These are phyloP conservation scores for Papilio protenor DNA, from an alignment of 2,888 invertebrate genomes.

Conservation along the genomic window DNA sequence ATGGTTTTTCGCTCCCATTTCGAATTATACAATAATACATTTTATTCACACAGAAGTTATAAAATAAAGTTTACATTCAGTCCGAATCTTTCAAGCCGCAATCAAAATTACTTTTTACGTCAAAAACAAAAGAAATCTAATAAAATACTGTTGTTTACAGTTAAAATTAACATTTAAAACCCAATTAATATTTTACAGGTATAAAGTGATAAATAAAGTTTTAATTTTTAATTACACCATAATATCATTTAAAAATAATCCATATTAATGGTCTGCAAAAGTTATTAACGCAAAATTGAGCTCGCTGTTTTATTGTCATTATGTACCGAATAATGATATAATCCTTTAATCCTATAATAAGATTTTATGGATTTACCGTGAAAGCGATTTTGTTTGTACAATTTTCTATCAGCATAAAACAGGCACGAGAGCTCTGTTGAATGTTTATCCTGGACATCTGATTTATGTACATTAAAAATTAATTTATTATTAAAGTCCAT, in stretches of 20 bases:
- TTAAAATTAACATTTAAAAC: not conserved
- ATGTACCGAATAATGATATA: constrained; percentile 8
- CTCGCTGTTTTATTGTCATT: constrained; percentile 21
- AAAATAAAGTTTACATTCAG: not conserved
- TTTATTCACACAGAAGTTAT: no score
- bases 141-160: not conserved
- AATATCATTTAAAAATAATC: constrained; percentile 13
- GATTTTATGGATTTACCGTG: constrained; percentile 3
- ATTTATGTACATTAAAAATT: not conserved
- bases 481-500: not conserved
- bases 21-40: no score
- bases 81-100: not conserved
- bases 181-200: not conserved
- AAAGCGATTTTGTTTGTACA: not conserved
- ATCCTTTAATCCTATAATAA: constrained; percentile 10
- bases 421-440: not conserved
- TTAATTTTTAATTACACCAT: constrained; percentile 1
- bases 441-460: not conserved
- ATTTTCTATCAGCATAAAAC: constrained; percentile 12
- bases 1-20: no score
- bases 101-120: not conserved
- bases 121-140: not conserved
- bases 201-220: not conserved
- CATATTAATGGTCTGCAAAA: constrained; percentile 22
- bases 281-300: constrained; percentile 13